Evolutionary conservation across 2,888 invertebrate genomes (phyloP), one percentile per base, ranked within the genome.

Genomic region (Orthosia cruda): DNA sequence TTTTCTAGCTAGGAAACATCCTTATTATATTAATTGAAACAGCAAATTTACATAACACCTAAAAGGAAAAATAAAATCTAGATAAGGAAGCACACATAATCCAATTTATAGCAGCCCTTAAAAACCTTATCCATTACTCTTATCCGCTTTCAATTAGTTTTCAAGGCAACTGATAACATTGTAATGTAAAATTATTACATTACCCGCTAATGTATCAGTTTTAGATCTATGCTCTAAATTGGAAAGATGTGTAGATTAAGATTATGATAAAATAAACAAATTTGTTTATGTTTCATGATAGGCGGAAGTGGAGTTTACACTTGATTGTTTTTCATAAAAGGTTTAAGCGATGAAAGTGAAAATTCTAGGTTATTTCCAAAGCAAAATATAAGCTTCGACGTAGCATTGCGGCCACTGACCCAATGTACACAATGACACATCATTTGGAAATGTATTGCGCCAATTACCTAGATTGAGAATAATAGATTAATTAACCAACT

Each of bases 121-220:
- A 73, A 80, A 79, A 49, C 63, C 23, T 12, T 47, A 71, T 71
- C 61, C 71, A 79, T 82, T 89, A 90, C 90, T 91, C 90, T 93
- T 92, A 93, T 93, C 92, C 87, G 82, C 20, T 80, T 82, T 85
- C 89, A 91, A 92, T 92, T 92, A 92, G 76, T 86, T 86, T 76
- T 85, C 90, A 91, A 92, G 90, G 91, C 73, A 83, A 87, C 82
- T 91, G 92, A 90, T 91, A 92, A 89, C 67, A 71, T 55, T 63
- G 47, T 32, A 59, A 65, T 12, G 50, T 84, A 68, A 54, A 72
- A 85, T 77, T 66, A 59, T 71, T 54, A 71, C 59, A 69, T 73
- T 77, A 64, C n/a, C 15, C 15, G 32, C 47, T 72, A 66, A 73
- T 65, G 77, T 83, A 88, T 88, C 84, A 77, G 54, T 69, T 55